Evolutionary conservation across 2,888 invertebrate species (phyloP), one percentile per base, ranked within the genome.

Genomic region (Amaurobius ferox): DNA sequence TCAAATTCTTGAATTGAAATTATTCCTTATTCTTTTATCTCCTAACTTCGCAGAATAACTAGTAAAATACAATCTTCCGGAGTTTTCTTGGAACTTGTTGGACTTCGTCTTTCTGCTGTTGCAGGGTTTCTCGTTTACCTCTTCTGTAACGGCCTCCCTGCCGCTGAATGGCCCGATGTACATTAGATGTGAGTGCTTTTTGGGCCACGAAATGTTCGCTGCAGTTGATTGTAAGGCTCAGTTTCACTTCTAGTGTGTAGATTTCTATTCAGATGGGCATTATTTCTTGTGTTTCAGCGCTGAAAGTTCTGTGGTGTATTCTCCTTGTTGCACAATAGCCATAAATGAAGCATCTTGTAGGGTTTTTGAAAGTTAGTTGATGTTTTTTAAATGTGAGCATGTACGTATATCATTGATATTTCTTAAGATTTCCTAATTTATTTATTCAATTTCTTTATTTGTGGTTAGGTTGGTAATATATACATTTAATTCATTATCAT

Each of bases 81-180:
- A 1, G 23, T 55, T 19, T 55, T 55, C 16, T 23, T 23, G 23
- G 55, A 55, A 55, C 55, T 55, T 55, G 55, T 55, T 55, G 55
- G 55, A 16, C 55, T 55, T 55, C 55, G 19, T 19, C 23, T 55
- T 55, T 19, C 23, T 55, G 23, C 7, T 23, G 23, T 55, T 3
- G 55, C 23, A 55, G 5, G 55, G 55, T 23, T 55, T 55, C 55
- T 23, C 55, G 23, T 55, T 55, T 23, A 55, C 55, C 55, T 55
- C 23, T 55, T 55, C 23, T 23, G 55, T 55, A 23, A 55, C 55
- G 23, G 23, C 55, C 55, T 55, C 16, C 23, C 23, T 23, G 19
- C 55, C 23, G 5, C 3, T 1, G 5, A 23, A 55, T 23, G 23
- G 7, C n/a, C 19, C 23, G 23, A 23, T 23, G 11, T 55, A 55